Base-by-base conservation (phyloP, 2,113 vertebrate species). In the Myotis lucifugus region DNA sequence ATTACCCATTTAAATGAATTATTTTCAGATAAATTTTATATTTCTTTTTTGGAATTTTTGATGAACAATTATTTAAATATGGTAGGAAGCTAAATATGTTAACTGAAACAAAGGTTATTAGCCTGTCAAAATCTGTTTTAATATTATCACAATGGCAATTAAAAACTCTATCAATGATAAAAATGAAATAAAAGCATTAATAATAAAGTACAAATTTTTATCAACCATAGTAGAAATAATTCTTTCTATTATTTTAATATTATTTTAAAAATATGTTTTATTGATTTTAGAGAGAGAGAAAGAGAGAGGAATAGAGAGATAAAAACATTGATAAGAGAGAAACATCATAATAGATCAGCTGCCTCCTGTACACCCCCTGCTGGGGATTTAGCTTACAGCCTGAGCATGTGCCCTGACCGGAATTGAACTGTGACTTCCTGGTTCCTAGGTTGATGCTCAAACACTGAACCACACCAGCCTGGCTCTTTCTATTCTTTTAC, bases 21-120 rank as follows among this genome's bases (percentile, higher is more conserved):
- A 76, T 87, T 93, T 94, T 88, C 78, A 78, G 23, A 81, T 93
- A 15, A 93, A n/a, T 85, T 94, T 76, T 88, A 25, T 72, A 18
- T 88, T 90, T 89, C 23, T 21, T 84, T 79, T 93, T 66, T 2
- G 29, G 11, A 94, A 88, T 85, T 84, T 52, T 85, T 88, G 56
- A 42, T 66, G 40, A 78, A 78, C 7, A 54, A 64, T 40, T 93
- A 56, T 94, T 67, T 91, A 85, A 94, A 93, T 88, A 76, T 81
- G 27, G 76, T 56, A 77, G 19, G 46, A 83, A 61, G 72, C 12
- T 25, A 94, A 82, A 86, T 84, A 86, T 74, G 1, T 86, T 89
- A 91, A 81, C 34, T 50, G 69, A 96, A 83, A 79, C 13, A 56
- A 83, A 64, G 37, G 40, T 23, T 25, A 40, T 23, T 50, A 59